Conservation (phyloP, 2,797 vertebrate species). For the Capromys pilorides region DNA sequence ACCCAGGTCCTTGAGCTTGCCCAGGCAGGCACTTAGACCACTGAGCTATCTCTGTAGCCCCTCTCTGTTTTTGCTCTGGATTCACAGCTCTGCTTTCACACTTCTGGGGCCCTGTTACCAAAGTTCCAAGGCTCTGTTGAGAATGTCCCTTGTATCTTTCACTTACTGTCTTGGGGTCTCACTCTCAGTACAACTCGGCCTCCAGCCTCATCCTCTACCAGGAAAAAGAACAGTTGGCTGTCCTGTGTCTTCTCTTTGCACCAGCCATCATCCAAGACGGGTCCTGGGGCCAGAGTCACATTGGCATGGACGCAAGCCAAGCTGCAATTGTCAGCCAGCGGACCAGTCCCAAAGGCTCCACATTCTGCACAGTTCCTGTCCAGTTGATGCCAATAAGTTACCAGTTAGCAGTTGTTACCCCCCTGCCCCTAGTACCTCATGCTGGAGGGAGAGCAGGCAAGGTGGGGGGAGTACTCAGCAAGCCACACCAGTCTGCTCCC, state of each 20-base stretch:
- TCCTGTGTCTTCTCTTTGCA: slow-evolving; percentile 78
- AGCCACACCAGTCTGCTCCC: neutral
- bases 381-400: neutral
- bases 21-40: no score
- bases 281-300: slow-evolving; percentile 33
- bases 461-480: neutral
- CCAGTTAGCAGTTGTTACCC: neutral
- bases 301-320: slow-evolving; percentile 59
- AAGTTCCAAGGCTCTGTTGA: neutral
- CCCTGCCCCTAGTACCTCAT: neutral
- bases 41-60: no score
- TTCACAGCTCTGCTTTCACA: neutral
- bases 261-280: slow-evolving; percentile 70
- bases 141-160: no score
- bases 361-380: slow-evolving; percentile 86
- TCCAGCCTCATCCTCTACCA: slow-evolving; percentile 65
- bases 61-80: neutral
- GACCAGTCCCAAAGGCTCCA: slow-evolving; percentile 75
- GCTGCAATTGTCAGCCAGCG: slow-evolving; percentile 74
- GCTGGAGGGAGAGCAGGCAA: neutral
- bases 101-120: neutral
- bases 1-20: no score
- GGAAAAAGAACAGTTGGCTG: slow-evolving; percentile 79
- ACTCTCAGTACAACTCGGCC: slow-evolving; percentile 72
- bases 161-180: slow-evolving; percentile 79